A percentile compares a stretch with the other conserved stretches of the same genome.
phyloP scores from a whole-genome alignment of 2,888 invertebrate genomes.

The Ecliptopera silaceata region DNA sequence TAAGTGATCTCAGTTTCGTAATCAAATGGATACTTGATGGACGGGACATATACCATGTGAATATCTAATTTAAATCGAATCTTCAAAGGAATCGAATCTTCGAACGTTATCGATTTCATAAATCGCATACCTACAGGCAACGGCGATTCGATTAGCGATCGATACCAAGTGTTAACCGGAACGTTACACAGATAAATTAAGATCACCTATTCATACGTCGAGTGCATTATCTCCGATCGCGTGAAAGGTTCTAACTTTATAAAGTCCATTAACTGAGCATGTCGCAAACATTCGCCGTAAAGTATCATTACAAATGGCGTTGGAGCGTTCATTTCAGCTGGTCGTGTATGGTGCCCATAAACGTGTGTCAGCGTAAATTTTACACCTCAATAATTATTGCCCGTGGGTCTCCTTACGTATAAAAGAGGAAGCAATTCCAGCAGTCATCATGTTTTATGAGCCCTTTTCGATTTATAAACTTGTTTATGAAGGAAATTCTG shows the following conservation, averaged over 20 bases:
- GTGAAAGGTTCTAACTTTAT: constrained; percentile 68
- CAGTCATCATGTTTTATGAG: constrained; percentile 66
- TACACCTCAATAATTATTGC: constrained; percentile 69
- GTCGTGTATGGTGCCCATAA: constrained; percentile 52
- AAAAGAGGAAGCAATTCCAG: constrained; percentile 68
- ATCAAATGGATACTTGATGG: constrained; percentile 39
- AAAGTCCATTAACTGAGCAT: constrained; percentile 70
- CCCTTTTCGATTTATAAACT: constrained; percentile 64
- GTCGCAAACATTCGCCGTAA: constrained; percentile 66
- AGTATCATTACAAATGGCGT: constrained; percentile 59
- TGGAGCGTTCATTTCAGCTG: constrained; percentile 39
- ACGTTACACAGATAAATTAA: constrained; percentile 76
- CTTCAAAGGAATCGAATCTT: constrained; percentile 60
- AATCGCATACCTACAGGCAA: constrained; percentile 65
- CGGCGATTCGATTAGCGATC: constrained; percentile 70
- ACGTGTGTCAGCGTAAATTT: constrained; percentile 71
- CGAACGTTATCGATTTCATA: constrained; percentile 60
- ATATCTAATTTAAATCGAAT: constrained; percentile 52
- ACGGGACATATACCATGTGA: constrained; percentile 36
- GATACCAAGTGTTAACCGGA: constrained; percentile 68
- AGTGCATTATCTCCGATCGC: constrained; percentile 69
- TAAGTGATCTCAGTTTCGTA: constrained; percentile 43
- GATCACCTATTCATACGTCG: constrained; percentile 79
- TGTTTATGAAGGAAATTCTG: constrained; percentile 56
- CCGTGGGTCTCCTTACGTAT: constrained; percentile 51